Evolutionary conservation across 2,888 invertebrate species (phyloP).

Genomic region (Bugulina stolonifera): DNA sequence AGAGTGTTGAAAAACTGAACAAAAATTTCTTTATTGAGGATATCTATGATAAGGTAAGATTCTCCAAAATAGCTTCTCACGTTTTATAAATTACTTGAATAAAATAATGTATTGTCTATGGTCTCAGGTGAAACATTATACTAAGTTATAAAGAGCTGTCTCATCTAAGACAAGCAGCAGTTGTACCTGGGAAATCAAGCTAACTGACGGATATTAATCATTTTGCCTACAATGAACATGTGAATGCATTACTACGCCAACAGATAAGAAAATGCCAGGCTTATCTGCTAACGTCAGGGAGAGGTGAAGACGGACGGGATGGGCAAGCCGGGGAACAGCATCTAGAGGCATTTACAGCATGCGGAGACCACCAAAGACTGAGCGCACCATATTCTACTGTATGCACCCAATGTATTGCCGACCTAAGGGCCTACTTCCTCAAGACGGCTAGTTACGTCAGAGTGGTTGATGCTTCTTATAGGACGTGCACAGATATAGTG

Average conservation of each 20-base stretch:
- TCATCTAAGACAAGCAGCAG: too few species aligned
- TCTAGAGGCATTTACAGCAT: not conserved
- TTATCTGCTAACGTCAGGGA: not conserved
- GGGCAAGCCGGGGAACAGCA: not conserved
- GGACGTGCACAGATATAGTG: not conserved
- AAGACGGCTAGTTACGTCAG: not conserved
- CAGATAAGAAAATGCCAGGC: constrained; percentile 16
- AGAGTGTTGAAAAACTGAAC: not conserved
- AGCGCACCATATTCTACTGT: constrained; percentile 1
- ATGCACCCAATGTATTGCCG: not conserved
- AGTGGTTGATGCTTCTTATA: not conserved
- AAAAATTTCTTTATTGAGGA: constrained; percentile 16
- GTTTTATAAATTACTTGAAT: too few species aligned
- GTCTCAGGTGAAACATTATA: too few species aligned
- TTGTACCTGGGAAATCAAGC: too few species aligned
- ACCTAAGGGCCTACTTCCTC: not conserved
- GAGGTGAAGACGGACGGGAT: not conserved
- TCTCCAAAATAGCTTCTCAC: too few species aligned
- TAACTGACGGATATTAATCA: too few species aligned
- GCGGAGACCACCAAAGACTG: not conserved
- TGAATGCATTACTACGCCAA: too few species aligned
- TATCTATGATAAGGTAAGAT: constrained; percentile 18
- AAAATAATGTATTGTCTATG: too few species aligned
- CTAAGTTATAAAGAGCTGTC: too few species aligned
- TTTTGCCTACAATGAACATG: too few species aligned